phyloP scores from a whole-genome alignment of 2,888 invertebrate species.

The Poecilobothrus nobilitatus region DNA sequence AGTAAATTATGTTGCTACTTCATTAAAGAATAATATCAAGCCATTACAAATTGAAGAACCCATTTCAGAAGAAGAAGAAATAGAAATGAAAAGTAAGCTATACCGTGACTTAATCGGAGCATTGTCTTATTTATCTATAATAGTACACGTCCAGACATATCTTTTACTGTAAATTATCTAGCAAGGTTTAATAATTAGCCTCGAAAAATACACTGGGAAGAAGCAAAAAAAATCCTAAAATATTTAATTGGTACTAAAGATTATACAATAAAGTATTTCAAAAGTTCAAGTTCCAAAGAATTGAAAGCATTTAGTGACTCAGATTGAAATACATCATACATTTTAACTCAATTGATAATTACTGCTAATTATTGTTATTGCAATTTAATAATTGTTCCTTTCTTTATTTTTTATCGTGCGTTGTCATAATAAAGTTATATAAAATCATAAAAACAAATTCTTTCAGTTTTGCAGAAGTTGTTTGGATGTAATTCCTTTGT shows the following conservation, averaged over 20 bases:
- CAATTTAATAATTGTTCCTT: too few relatives aligned
- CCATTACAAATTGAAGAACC: slow-evolving; percentile 5
- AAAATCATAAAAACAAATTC: too few relatives aligned
- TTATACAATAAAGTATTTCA: slow-evolving; percentile 12
- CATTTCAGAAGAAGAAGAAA: slow-evolving; percentile 12
- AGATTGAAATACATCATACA: too few relatives aligned
- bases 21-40: slow-evolving; percentile 15
- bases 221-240: slow-evolving; percentile 12
- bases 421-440: too few relatives aligned
- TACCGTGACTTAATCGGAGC: slow-evolving; percentile 13
- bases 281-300: background rate
- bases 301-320: slow-evolving; percentile 16
- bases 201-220: slow-evolving; percentile 14
- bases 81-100: slow-evolving; percentile 13
- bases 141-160: slow-evolving; percentile 15
- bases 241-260: slow-evolving; percentile 12
- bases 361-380: too few relatives aligned
- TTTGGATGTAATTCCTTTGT: too few relatives aligned
- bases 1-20: slow-evolving; percentile 15
- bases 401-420: too few relatives aligned
- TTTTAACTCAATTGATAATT: too few relatives aligned
- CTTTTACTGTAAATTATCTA: slow-evolving; percentile 14
- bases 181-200: slow-evolving; percentile 14
- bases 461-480: too few relatives aligned
- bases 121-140: slow-evolving; percentile 16